Base-by-base conservation (phyloP, 2,888 invertebrate species). In the Dasysyrphus tricinctus region DNA sequence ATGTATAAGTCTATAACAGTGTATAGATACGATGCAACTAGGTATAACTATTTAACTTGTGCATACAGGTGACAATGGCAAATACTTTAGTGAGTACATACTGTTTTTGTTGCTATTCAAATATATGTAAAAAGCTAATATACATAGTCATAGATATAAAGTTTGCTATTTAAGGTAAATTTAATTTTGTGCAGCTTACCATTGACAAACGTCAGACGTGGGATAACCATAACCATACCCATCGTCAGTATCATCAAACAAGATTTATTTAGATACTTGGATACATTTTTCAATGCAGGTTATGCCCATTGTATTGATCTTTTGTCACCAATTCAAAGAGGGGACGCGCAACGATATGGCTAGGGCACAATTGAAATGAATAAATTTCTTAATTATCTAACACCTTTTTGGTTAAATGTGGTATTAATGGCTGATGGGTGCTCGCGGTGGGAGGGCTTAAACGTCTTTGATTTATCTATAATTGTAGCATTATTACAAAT, bases 361-460 rank as follows among this genome's bases (percentile, higher is more conserved):
- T 19, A 67, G 39, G 69, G 56, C 82, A n/a, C 82, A 82, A 78
- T 86, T 78, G 57, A 75, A 78, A 75, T 86, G 78, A 82, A 86
- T 86, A 82, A 65, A 86, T 86, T 86, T 82, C 86, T 86, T 86
- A 86, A 86, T 86, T 82, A 86, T 82, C 74, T 61, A 79, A 86
- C 86, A 86, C 82, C 86, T 85, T 59, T 75, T 59, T 47, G 14
- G 14, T 73, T 70, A 44, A 67, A 54, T 57, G 42, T 65, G 42
- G 34, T 56, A 81, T 70, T 67, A 69, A 80, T 69, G 39, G 65
- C n/a, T 65, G 19, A 34, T 37, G 56, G 16, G 42, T 12, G n/a
- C n/a, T 49, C 11, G 44, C 14, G 44, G 49, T 61, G 74, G 69
- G 73, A 80, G 69, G 83, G 47, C 42, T 54, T 37, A 29, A 67